Conservation (phyloP, 2,888 invertebrate species). For the Zygogramma bicolorata region DNA sequence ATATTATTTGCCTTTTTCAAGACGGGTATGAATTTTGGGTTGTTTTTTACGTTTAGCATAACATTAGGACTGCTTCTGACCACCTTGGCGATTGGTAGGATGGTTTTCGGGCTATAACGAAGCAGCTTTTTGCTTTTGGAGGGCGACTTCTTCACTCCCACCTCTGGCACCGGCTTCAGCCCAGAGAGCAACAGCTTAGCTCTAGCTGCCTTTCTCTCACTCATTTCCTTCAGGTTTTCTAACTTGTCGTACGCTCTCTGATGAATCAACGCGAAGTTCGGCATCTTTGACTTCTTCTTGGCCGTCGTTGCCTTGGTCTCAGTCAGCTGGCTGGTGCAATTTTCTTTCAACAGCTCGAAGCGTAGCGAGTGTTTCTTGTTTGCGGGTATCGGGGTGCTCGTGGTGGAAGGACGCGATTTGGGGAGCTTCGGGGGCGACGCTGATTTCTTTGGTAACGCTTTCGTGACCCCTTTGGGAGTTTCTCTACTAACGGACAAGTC, state of each 20-base stretch:
- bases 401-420: background rate
- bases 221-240: conserved; percentile 77
- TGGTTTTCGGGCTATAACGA: conserved; percentile 16
- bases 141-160: conserved; percentile 18
- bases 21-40: background rate
- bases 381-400: background rate
- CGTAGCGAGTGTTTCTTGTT: conserved; percentile 4
- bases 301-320: conserved; percentile 5
- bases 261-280: conserved; percentile 79
- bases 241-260: conserved; percentile 75
- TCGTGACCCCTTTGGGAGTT: conserved; percentile 7
- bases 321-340: background rate
- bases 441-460: background rate
- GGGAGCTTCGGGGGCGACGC: background rate
- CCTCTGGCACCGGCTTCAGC: conserved; percentile 46
- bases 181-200: conserved; percentile 65
- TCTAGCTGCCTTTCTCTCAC: conserved; percentile 67
- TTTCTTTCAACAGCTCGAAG: background rate
- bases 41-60: background rate
- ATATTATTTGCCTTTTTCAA: no score
- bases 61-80: background rate
- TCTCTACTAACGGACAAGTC: background rate
- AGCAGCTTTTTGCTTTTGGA: conserved; percentile 24
- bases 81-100: conserved; percentile 1
- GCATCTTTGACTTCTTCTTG: conserved; percentile 67